A percentile compares a stretch with the other conserved stretches of the same genome.
These are phyloP conservation scores for Heliconius aoede DNA, from an alignment of 2,888 invertebrate genomes.

Conservation along the genomic window DNA sequence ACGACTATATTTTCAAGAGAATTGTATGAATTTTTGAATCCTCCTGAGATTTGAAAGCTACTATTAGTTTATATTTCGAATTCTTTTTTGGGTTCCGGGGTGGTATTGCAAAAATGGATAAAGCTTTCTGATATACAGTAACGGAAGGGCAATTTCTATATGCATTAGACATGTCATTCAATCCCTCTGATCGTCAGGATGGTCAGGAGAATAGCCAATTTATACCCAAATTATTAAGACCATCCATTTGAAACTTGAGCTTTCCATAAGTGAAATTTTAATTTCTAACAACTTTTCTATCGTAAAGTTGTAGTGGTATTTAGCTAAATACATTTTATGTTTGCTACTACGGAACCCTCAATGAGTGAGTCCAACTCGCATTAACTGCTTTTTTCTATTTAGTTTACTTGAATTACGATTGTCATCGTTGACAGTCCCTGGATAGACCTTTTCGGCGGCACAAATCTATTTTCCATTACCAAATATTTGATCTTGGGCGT, in stretches of 20 bases:
- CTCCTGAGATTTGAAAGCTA: slow-evolving; percentile 51
- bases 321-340: not conserved
- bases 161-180: too few species aligned
- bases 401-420: slow-evolving; percentile 49
- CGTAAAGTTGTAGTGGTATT: not conserved
- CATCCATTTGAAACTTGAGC: not conserved
- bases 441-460: slow-evolving; percentile 37
- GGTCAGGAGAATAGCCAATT: too few species aligned
- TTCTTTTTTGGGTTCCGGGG: not conserved
- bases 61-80: not conserved
- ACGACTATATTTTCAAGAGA: slow-evolving; percentile 28
- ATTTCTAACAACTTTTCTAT: too few species aligned
- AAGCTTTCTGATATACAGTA: too few species aligned
- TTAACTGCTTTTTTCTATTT: slow-evolving; percentile 46
- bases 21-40: slow-evolving; percentile 53
- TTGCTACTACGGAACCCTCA: not conserved
- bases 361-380: not conserved
- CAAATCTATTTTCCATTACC: slow-evolving; percentile 24
- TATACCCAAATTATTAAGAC: too few species aligned
- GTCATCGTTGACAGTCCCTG: slow-evolving; percentile 52
- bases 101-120: not conserved
- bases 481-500: slow-evolving; percentile 11
- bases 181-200: too few species aligned
- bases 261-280: too few species aligned
- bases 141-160: too few species aligned